These are phyloP conservation scores for Stichopus horrens DNA, from an alignment of 53 echinoderm and acorn worm genomes.

Conservation along the genomic window DNA sequence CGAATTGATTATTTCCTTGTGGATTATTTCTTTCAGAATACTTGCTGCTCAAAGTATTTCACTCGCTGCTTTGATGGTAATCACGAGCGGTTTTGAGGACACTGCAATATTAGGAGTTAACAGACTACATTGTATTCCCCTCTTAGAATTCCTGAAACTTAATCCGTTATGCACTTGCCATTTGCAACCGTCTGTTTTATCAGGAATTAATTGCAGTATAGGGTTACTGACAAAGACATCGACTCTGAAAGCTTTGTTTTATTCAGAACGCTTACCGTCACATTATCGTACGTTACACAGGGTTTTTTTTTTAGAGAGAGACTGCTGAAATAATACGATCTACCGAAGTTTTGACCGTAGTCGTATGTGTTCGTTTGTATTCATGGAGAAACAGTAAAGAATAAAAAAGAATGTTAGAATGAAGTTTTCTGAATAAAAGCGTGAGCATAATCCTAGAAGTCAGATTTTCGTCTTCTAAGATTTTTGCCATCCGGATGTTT, in stretches of 20 bases:
- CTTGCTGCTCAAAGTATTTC: not conserved
- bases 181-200: not conserved
- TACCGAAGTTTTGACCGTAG: not conserved
- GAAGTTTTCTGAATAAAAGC: no score
- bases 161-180: not conserved
- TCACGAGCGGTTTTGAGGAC: not conserved
- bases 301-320: not conserved
- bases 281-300: not conserved
- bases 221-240: not conserved
- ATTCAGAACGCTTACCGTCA: not conserved
- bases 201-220: not conserved
- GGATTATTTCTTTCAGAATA: not conserved
- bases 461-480: no score
- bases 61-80: not conserved
- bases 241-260: not conserved
- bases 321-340: not conserved
- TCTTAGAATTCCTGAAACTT: not conserved
- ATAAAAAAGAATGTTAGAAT: no score
- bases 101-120: not conserved
- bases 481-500: no score
- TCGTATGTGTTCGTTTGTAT: no score
- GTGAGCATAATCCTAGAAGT: no score
- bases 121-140: not conserved
- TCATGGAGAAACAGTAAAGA: no score
- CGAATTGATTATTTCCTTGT: not conserved